Evolutionary conservation across 2,113 vertebrate species (phyloP).

Genomic region (Prochilodus magdalenae): DNA sequence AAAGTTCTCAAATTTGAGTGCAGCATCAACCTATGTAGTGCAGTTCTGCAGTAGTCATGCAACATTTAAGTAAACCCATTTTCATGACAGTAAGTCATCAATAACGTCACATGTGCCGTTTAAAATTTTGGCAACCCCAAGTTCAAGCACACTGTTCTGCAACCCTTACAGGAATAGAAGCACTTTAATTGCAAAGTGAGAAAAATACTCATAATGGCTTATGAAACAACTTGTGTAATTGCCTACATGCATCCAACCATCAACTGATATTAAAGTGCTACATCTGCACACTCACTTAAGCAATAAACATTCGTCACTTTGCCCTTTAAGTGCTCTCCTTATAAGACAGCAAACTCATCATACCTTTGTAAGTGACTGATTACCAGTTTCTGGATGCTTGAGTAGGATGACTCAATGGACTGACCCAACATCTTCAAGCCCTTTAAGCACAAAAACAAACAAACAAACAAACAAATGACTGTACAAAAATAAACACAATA

Average conservation of each 20-base stretch:
- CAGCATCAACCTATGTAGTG: too few species aligned
- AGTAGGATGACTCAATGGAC: slow-evolving; percentile 97
- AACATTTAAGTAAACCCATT: too few species aligned
- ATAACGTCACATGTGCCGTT: too few species aligned
- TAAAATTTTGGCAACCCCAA: too few species aligned
- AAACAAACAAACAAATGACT: not conserved
- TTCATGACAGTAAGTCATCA: too few species aligned
- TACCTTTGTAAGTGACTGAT: slow-evolving; percentile 98
- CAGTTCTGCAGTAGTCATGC: too few species aligned
- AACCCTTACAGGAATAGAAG: too few species aligned
- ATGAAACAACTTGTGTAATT: not conserved
- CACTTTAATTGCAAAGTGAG: not conserved
- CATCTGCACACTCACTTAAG: not conserved
- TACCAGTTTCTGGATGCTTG: slow-evolving; percentile 96
- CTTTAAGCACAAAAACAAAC: slow-evolving; percentile 68
- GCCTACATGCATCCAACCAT: not conserved
- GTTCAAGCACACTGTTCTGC: too few species aligned
- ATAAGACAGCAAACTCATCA: not conserved
- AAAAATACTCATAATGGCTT: not conserved
- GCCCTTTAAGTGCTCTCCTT: not conserved
- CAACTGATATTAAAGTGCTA: not conserved
- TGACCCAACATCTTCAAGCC: slow-evolving; percentile 97
- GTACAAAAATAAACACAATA: not conserved
- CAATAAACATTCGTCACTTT: not conserved
- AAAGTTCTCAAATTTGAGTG: too few species aligned